phyloP scores from a whole-genome alignment of 2,888 invertebrate genomes.

The Hyalella azteca region DNA sequence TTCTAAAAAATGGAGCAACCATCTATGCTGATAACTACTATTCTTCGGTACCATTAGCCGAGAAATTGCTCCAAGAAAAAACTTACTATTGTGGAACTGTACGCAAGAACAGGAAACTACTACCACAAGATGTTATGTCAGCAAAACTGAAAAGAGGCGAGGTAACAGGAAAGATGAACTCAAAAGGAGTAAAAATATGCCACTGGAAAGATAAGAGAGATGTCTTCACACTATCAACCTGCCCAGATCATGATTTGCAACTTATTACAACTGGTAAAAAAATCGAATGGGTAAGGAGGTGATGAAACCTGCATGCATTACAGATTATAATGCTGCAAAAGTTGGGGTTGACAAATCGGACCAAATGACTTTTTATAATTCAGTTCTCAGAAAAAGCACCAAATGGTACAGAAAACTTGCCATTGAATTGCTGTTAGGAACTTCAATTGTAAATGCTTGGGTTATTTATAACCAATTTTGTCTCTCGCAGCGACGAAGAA shows the following conservation, averaged over 20 bases:
- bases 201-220: constrained; percentile 40
- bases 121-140: not conserved
- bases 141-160: constrained; percentile 38
- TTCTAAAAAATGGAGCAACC: constrained; percentile 27
- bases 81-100: constrained; percentile 18
- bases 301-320: constrained; percentile 4
- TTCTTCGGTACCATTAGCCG: constrained; percentile 26
- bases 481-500: not conserved
- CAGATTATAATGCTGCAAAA: constrained; percentile 30
- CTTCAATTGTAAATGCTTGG: constrained; percentile 32
- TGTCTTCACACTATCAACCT: constrained; percentile 16
- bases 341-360: constrained; percentile 26
- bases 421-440: constrained; percentile 31
- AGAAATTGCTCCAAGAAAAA: constrained; percentile 34
- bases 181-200: constrained; percentile 3
- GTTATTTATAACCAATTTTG: constrained; percentile 23
- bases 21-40: constrained; percentile 40
- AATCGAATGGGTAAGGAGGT: not conserved
- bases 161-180: not conserved
- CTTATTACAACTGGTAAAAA: constrained; percentile 7
- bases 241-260: not conserved
- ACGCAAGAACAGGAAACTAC: not conserved
- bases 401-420: constrained; percentile 38
- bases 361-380: constrained; percentile 21
- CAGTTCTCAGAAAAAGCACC: constrained; percentile 29